Evolutionary conservation across 2,888 invertebrate genomes (phyloP).

Genomic region (Leucophora obtusa): DNA sequence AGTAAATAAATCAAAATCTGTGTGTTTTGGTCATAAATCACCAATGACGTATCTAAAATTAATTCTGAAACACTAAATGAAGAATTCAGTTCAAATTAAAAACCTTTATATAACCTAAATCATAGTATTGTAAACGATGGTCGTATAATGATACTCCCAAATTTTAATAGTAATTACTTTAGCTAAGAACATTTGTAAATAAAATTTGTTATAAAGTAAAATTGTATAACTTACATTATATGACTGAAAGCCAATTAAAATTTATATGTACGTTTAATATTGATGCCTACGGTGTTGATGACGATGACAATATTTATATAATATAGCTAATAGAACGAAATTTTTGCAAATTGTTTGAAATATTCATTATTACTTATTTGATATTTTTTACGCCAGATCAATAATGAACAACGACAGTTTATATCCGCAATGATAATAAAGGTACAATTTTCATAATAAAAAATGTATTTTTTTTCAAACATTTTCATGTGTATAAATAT

Average conservation of each 20-base stretch:
- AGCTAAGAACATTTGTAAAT: no score
- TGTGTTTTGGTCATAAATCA: no score
- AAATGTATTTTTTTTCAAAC: no score
- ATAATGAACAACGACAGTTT: constrained; percentile 33
- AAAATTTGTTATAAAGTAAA: no score
- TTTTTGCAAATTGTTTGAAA: background rate
- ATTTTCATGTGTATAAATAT: background rate
- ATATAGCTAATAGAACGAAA: background rate
- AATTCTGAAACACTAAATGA: no score
- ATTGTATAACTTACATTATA: background rate
- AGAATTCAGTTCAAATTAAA: no score
- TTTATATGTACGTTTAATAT: constrained; percentile 6
- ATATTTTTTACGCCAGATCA: background rate
- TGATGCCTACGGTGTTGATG: background rate
- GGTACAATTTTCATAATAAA: background rate
- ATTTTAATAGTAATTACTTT: no score
- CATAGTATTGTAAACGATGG: no score
- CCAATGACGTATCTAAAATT: no score
- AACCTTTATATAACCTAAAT: no score
- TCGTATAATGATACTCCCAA: no score
- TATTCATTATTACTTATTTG: constrained; percentile 9
- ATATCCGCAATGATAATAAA: constrained; percentile 29
- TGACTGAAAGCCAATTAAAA: constrained; percentile 3
- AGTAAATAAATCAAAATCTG: background rate
- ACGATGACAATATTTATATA: background rate